These are phyloP conservation scores for Marmota monax DNA, from an alignment of 2,113 vertebrate species.

Conservation along the genomic window DNA sequence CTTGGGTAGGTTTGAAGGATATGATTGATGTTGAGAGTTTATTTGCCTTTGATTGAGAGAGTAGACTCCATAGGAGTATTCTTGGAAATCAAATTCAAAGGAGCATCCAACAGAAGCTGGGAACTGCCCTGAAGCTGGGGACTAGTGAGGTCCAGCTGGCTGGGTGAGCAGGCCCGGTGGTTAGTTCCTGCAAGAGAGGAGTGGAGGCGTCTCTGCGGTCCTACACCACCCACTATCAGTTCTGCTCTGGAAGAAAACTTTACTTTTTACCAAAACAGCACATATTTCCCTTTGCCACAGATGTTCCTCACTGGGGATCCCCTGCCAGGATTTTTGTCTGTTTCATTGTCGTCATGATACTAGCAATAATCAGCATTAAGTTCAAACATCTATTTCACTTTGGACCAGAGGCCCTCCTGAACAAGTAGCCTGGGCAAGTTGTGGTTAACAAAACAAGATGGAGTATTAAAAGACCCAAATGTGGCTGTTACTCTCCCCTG, in stretches of 20 bases:
- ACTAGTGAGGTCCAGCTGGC: background rate
- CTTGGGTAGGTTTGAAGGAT: background rate
- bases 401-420: background rate
- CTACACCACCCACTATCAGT: background rate
- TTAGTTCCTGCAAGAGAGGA: background rate
- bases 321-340: background rate
- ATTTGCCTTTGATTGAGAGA: background rate
- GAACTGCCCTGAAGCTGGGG: background rate
- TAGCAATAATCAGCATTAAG: background rate
- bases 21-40: background rate
- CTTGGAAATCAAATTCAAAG: background rate
- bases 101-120: rapidly evolving
- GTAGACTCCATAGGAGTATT: rapidly evolving
- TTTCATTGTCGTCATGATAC: background rate
- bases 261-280: background rate
- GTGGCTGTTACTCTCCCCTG: background rate
- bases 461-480: background rate
- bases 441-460: background rate
- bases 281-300: background rate
- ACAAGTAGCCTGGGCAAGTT: background rate
- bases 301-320: background rate
- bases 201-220: background rate
- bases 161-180: background rate
- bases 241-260: background rate
- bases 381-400: background rate